These are phyloP conservation scores for Agrotis segetum DNA, from an alignment of 2,888 invertebrate genomes.

Conservation along the genomic window DNA sequence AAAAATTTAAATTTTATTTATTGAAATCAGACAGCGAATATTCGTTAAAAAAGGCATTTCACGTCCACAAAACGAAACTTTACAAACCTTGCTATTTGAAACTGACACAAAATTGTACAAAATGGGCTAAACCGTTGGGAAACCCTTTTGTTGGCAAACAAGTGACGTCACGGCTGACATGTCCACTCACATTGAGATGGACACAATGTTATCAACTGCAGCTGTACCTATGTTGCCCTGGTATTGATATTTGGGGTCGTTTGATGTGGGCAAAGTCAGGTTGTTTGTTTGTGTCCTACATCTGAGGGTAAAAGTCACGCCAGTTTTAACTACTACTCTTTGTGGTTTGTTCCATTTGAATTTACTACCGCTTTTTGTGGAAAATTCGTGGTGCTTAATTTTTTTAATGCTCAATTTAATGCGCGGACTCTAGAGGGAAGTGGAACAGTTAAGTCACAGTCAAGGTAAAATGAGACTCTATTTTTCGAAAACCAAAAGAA, in stretches of 20 bases:
- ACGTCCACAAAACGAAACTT: background rate
- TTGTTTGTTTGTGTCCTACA: background rate
- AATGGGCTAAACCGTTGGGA: conserved; percentile 11
- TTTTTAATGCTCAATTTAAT: too few species aligned
- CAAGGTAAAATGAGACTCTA: too few species aligned
- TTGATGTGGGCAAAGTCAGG: conserved; percentile 2
- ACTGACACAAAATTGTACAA: conserved; percentile 30
- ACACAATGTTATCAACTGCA: conserved; percentile 11
- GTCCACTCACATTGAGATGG: background rate
- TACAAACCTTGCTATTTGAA: conserved; percentile 17
- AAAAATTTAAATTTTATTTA: too few species aligned
- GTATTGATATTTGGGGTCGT: background rate
- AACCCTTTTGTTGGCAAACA: conserved; percentile 35
- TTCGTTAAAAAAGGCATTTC: background rate
- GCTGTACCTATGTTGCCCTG: background rate
- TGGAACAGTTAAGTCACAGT: too few species aligned
- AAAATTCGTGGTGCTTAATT: too few species aligned
- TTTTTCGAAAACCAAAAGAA: too few species aligned
- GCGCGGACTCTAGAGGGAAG: too few species aligned
- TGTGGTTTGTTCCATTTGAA: too few species aligned
- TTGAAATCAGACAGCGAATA: background rate
- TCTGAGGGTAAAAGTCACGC: background rate
- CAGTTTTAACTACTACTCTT: too few species aligned
- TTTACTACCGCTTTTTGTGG: background rate
- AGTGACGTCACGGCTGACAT: conserved; percentile 26